Evolutionary conservation across 92 coral and sea anemone species (phyloP), one percentile per base, ranked within the genome.

Genomic region (Siderastrea radians): DNA sequence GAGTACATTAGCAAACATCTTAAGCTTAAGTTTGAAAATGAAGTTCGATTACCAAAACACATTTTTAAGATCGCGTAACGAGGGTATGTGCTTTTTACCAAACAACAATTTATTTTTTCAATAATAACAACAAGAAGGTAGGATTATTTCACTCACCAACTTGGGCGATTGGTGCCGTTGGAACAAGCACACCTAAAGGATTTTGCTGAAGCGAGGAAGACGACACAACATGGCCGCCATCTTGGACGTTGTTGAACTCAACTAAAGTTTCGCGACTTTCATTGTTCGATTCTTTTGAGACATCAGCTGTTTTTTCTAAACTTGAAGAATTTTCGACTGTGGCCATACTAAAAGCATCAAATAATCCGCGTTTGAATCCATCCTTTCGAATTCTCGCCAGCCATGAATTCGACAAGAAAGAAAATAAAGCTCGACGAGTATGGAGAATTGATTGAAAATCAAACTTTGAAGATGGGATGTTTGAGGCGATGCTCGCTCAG

Each of bases 181-280:
- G 48, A 60, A 66, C 69, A 75, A 75, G 52, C 1, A 52, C 68
- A 48, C 73, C 73, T 8, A 84, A 6, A 65, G 87, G 45, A 62
- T 74, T 74, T 63, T 73, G 87, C 43, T 84, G 87, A 67, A 68
- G 69, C 43, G 66, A 26, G 53, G 89, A 75, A 38, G 76, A 38
- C 7, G 87, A 63, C 46, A 63, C 76, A 49, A 65, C 84, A 43
- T 77, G 77, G 77, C 89, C 77, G 84, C 89, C 89, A 76, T 76
- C 65, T 76, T 85, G 89, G 52, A 77, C 77, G 76, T 57, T 83
- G 61, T 84, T 50, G 79, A 84, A 14, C 14, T 51, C 87, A 62
- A 73, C 72, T 49, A 81, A 50, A 60, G 66, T 68, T 77, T 11
- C 68, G 26, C 68, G 76, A 55, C 44, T 50, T 16, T 54, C 74